phyloP scores from a whole-genome alignment of 2,888 invertebrate species.

The Athrips mouffetella region DNA sequence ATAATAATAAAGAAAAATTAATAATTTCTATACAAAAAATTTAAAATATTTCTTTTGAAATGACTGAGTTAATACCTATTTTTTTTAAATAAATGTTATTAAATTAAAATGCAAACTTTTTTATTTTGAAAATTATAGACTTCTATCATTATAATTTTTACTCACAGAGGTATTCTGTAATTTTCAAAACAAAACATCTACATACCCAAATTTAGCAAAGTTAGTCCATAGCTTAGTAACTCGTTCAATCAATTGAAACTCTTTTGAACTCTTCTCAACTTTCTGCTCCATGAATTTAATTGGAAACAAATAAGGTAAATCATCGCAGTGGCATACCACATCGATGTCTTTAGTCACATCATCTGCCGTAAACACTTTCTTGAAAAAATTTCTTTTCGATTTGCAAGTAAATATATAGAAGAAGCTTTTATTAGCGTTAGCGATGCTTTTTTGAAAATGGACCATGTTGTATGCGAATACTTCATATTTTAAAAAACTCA shows the following conservation, averaged over 20 bases:
- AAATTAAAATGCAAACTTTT: too few relatives aligned
- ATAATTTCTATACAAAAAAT: too few relatives aligned
- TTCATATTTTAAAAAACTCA: slow-evolving; percentile 33
- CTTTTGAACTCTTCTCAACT: slow-evolving; percentile 32
- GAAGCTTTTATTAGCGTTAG: slow-evolving; percentile 34
- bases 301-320: slow-evolving; percentile 47
- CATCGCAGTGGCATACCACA: slow-evolving; percentile 43
- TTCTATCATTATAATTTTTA: too few relatives aligned
- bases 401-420: slow-evolving; percentile 49
- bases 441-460: slow-evolving; percentile 34
- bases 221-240: slow-evolving; percentile 55
- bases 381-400: slow-evolving; percentile 44
- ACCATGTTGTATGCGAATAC: slow-evolving; percentile 37
- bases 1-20: too few relatives aligned
- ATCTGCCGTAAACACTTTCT: slow-evolving; percentile 27
- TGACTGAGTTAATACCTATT: too few relatives aligned
- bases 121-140: too few relatives aligned
- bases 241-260: slow-evolving; percentile 41
- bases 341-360: slow-evolving; percentile 25
- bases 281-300: slow-evolving; percentile 27
- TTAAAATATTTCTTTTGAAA: too few relatives aligned
- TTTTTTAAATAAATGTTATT: too few relatives aligned
- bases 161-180: neutral
- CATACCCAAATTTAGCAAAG: slow-evolving; percentile 60
- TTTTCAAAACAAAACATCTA: neutral